These are phyloP conservation scores for Drosophila kurseongensis DNA, from an alignment of 1,140 invertebrate genomes.

Conservation along the genomic window DNA sequence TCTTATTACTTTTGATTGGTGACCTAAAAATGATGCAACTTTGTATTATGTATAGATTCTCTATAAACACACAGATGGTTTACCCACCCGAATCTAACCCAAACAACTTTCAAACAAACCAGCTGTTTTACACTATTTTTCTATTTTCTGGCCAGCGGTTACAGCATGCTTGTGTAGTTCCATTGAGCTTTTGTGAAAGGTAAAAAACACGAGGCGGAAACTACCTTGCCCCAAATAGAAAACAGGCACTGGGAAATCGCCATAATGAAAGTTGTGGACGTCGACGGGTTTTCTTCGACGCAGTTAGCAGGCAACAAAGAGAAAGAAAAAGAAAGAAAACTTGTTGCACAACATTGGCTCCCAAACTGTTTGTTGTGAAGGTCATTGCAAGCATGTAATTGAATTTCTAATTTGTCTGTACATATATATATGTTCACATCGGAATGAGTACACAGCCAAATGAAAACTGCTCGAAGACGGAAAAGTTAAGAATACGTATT, in stretches of 20 bases:
- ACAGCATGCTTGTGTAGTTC: constrained; percentile 21
- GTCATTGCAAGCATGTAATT: constrained; percentile 44
- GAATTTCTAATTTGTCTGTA: constrained; percentile 40
- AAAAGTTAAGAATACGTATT: constrained; percentile 24
- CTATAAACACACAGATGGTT: constrained; percentile 14
- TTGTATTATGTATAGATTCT: constrained; percentile 29
- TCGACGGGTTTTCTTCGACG: constrained; percentile 34
- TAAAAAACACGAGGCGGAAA: constrained; percentile 65
- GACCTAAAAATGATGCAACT: constrained; percentile 56
- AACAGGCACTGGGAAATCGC: constrained; percentile 34
- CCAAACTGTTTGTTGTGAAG: constrained; percentile 50
- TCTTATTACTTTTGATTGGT: constrained; percentile 17
- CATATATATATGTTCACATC: constrained; percentile 9
- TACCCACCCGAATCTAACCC: constrained; percentile 21
- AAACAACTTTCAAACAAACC: constrained; percentile 67
- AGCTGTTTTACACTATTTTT: constrained; percentile 43
- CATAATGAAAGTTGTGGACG: constrained; percentile 41
- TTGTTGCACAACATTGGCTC: constrained; percentile 70
- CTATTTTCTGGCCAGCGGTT: constrained; percentile 1
- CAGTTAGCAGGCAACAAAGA: constrained; percentile 18
- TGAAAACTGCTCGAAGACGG: constrained; percentile 16
- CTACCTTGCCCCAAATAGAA: constrained; percentile 75
- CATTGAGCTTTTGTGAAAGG: constrained; percentile 26
- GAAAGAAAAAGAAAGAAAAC: constrained; percentile 57
- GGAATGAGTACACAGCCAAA: constrained; percentile 8